Evolutionary conservation across 2,113 vertebrate genomes (phyloP), one percentile per base, ranked within the genome.

Genomic region (Rhagologus leucostigma): DNA sequence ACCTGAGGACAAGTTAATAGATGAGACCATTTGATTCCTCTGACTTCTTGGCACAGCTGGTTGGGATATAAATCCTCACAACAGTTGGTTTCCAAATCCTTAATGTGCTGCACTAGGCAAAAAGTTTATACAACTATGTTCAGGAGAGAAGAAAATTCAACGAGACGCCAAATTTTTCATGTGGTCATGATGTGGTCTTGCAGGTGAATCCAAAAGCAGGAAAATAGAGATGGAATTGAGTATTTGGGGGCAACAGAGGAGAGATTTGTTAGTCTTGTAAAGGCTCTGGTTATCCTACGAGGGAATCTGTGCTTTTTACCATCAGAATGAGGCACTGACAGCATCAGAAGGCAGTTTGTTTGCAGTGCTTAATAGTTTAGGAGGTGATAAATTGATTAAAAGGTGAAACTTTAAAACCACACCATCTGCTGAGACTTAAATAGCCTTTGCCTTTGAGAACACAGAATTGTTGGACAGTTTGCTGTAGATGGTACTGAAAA

Each of bases 41-140:
- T 89, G 96, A 95, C 95, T 98, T 96, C 95, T 90, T 97, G 97
- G 97, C 97, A 97, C 96, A 96, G 97, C 96, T 97, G 87, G 84
- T 96, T 95, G 94, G 87, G 86, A 95, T 96, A 96, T 97, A 98
- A 98, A 98, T 98, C 97, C 97, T 97, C 93, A 74, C 79, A 97
- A 84, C 76, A 79, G 91, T 96, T 93, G 90, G 71, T 96, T 97
- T 97, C 94, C 94, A 97, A 97, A 97, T 95, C 93, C 94, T 97
- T 95, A 63, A 92, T 91, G 84, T 96, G 96, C 97, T 97, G 85
- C 74, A 87, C 84, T 93, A 95, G 96, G 97, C 94, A 97, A 97
- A 97, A 96, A 70, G 84, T 92, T 96, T 91, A 86, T 88, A 89
- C 78, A 97, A 50, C 33, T 22, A 50, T 23, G 35, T 97, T 96